These are phyloP conservation scores for Arothron firmamentum DNA, from an alignment of 2,113 vertebrate species.

Conservation along the genomic window DNA sequence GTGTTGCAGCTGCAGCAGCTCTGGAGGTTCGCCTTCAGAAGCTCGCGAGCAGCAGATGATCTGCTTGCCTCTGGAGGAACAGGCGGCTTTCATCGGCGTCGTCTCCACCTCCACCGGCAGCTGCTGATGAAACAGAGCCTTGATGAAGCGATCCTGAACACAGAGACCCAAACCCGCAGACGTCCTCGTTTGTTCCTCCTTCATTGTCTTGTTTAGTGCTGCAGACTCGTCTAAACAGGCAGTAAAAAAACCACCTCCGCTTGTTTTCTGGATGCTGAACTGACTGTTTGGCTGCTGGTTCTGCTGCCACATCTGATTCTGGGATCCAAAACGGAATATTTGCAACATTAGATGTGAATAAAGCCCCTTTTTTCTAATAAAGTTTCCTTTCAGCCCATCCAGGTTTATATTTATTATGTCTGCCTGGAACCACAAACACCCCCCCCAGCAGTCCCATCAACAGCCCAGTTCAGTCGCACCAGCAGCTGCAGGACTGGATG, in stretches of 20 bases:
- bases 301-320: slow-evolving; percentile 57
- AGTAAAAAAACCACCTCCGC: slow-evolving; percentile 20
- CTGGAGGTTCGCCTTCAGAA: too few species aligned
- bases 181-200: background rate
- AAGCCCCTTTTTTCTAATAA: slow-evolving; percentile 50
- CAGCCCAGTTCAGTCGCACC: background rate
- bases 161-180: background rate
- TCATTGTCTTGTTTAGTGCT: background rate
- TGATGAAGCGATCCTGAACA: too few species aligned
- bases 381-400: slow-evolving; percentile 16
- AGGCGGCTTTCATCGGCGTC: too few species aligned
- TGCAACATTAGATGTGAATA: slow-evolving; percentile 59
- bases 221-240: slow-evolving; percentile 11
- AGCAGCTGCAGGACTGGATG: slow-evolving; percentile 13
- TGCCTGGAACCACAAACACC: slow-evolving; percentile 61
- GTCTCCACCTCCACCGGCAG: too few species aligned
- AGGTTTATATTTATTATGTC: slow-evolving; percentile 69
- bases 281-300: slow-evolving; percentile 37
- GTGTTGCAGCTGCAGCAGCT: too few species aligned
- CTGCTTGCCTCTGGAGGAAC: too few species aligned
- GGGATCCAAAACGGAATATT: slow-evolving; percentile 58
- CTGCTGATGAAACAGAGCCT: too few species aligned
- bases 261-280: slow-evolving; percentile 42
- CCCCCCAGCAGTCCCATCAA: slow-evolving; percentile 9
- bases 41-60: too few species aligned